Percentiles rank a stretch among this genome's conserved stretches.
These are phyloP conservation scores for Raja brachyura DNA, from an alignment of 2,113 vertebrate genomes.

Conservation along the genomic window DNA sequence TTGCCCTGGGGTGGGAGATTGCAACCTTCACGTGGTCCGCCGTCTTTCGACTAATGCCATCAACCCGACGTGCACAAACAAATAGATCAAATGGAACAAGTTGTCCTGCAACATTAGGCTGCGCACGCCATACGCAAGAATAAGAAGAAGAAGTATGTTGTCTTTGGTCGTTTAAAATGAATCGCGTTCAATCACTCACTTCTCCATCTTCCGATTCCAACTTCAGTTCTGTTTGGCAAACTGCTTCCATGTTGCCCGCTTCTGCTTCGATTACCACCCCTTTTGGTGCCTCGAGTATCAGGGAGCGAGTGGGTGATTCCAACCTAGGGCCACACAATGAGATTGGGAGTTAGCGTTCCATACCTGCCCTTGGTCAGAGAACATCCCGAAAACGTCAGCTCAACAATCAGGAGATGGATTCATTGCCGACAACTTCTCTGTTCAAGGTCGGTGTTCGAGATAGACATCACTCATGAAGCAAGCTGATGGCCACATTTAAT, in stretches of 20 bases:
- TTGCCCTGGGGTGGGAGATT: too few species aligned
- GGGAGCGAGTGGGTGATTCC: conserved; percentile 86
- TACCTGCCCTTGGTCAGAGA: neutral
- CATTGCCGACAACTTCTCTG: neutral
- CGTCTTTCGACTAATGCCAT: too few species aligned
- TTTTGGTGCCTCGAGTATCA: conserved; percentile 93
- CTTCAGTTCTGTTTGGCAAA: conserved; percentile 84
- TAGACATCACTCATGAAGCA: neutral
- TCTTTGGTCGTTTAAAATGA: neutral
- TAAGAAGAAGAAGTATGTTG: too few species aligned
- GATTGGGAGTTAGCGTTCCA: neutral
- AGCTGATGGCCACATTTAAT: neutral
- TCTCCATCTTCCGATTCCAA: conserved; percentile 97
- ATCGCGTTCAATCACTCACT: conserved; percentile 53
- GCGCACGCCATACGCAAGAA: too few species aligned
- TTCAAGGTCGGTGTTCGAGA: neutral
- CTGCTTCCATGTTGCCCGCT: conserved; percentile 88
- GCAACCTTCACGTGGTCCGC: too few species aligned
- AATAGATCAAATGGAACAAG: too few species aligned
- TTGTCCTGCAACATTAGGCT: too few species aligned
- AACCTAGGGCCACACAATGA: conserved; percentile 61
- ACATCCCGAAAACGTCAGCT: neutral
- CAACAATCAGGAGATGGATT: neutral
- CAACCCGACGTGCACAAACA: too few species aligned
- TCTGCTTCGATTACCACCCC: conserved; percentile 92